Percentiles rank a stretch among this genome's conserved stretches.
These are phyloP conservation scores for Struthio camelus DNA, from an alignment of 2,113 vertebrate species.

Conservation along the genomic window DNA sequence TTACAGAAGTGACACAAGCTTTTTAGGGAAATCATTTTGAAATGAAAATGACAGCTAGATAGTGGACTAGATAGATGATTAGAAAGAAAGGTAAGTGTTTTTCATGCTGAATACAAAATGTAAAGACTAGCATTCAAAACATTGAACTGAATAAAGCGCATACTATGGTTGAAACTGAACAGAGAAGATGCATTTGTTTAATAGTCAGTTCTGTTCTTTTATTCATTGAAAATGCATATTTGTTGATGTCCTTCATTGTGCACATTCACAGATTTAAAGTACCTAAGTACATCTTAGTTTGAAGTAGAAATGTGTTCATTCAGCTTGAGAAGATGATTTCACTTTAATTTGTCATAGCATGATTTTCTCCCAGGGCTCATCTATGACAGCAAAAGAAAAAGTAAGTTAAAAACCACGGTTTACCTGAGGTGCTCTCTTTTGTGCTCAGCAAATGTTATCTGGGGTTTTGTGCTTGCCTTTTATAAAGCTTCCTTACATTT, in stretches of 20 bases:
- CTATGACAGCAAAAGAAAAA: background rate
- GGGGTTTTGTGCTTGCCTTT: background rate
- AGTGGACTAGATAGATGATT: background rate
- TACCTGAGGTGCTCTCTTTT: background rate
- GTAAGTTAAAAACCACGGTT: background rate
- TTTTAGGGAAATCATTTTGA: background rate
- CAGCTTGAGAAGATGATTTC: background rate
- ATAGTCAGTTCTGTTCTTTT: background rate
- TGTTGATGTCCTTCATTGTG: background rate
- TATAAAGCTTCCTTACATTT: background rate
- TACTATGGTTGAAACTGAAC: background rate
- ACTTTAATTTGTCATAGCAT: fast-evolving
- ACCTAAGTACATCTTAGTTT: background rate
- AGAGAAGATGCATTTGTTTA: background rate
- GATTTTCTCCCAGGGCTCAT: background rate
- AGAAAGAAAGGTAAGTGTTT: background rate
- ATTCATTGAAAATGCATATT: background rate
- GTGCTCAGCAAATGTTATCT: background rate
- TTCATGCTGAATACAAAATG: background rate
- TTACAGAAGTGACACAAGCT: background rate
- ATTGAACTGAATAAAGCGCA: background rate
- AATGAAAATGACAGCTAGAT: background rate
- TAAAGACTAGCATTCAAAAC: background rate
- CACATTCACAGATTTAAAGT: background rate
- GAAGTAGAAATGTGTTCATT: background rate